Conservation (phyloP, 1,140 invertebrate genomes). For the Papilio helenus region DNA sequence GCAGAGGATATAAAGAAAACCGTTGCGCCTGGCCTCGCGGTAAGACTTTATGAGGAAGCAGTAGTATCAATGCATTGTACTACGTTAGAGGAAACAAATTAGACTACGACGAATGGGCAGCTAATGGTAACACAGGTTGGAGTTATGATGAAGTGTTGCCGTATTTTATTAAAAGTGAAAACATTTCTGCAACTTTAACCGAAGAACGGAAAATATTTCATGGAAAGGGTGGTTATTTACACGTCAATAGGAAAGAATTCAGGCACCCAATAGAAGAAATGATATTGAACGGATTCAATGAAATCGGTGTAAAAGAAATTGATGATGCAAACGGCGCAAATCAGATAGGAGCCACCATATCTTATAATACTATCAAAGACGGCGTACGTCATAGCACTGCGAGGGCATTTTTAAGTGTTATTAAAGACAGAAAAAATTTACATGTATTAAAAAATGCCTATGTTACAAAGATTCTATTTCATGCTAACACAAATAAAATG, state of each 20-base stretch:
- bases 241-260: conserved; percentile 84
- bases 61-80: conserved; percentile 95
- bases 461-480: too few relatives aligned
- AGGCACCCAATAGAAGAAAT: conserved; percentile 12
- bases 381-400: conserved; percentile 93
- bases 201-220: conserved; percentile 86
- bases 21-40: conserved; percentile 74
- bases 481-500: too few relatives aligned
- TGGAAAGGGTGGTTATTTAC: conserved; percentile 82
- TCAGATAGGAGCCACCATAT: conserved; percentile 91
- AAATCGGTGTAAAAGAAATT: conserved; percentile 4
- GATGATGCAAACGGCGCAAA: conserved; percentile 89
- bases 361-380: conserved; percentile 91
- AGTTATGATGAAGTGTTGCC: conserved; percentile 90
- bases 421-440: conserved; percentile 88
- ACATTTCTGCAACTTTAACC: conserved; percentile 80
- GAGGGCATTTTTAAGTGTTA: conserved; percentile 91
- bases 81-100: conserved; percentile 91
- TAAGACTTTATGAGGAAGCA: conserved; percentile 93
- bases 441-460: conserved; percentile 84
- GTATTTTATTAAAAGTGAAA: conserved; percentile 93
- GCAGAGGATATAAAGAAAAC: conserved; percentile 1
- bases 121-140: conserved; percentile 85
- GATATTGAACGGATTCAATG: background rate
- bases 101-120: too few relatives aligned